Base-by-base conservation (phyloP, 2,888 invertebrate genomes). In the Notocelia uddmanniana region DNA sequence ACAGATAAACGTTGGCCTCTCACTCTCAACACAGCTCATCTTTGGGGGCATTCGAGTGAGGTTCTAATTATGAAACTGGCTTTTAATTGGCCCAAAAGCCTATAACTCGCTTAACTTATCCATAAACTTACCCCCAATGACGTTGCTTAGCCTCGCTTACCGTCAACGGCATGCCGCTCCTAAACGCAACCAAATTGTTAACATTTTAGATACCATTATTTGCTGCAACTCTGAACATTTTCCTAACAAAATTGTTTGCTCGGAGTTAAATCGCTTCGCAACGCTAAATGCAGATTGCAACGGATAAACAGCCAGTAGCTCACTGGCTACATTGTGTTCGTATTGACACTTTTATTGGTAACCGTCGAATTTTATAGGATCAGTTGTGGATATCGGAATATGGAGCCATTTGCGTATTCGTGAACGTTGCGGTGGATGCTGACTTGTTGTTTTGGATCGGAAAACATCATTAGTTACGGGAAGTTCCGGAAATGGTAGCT, bases 291-390 rank as follows among this genome's bases (percentile, higher is more conserved):
- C 59, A 59, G 59, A 59, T 59, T 41, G 59, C 21, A 21, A 15
- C 37, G 21, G 23, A 59, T 41, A 59, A 59, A 21, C 41, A 59
- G 9, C n/a, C 11, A 26, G n/a, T 23, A 55, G 23, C n/a, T 26
- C 26, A 55, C 52, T 3, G 8, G 15, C n/a, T 52, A 37, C 63
- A 37, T 48, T 62, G 50, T 63, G 63, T 63, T 23, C 31, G n/a
- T 8, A 34, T 19, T 54, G 64, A 64, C 64, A 64, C 19, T 62
- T 64, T 64, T 64, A 64, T 64, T 64, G 63, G 64, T 3, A 11
- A 37, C 34, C 52, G 21, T 52, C 37, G 18, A 54, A 54, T 64
- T 64, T 64, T 54, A 54, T 64, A 52, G 34, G 52, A 31, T 37
- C 10, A 21, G 63, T 62, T 62, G 31, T 50, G 50, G 9, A 63